phyloP scores from a whole-genome alignment of 2,797 vertebrate species.

The Capromys pilorides region DNA sequence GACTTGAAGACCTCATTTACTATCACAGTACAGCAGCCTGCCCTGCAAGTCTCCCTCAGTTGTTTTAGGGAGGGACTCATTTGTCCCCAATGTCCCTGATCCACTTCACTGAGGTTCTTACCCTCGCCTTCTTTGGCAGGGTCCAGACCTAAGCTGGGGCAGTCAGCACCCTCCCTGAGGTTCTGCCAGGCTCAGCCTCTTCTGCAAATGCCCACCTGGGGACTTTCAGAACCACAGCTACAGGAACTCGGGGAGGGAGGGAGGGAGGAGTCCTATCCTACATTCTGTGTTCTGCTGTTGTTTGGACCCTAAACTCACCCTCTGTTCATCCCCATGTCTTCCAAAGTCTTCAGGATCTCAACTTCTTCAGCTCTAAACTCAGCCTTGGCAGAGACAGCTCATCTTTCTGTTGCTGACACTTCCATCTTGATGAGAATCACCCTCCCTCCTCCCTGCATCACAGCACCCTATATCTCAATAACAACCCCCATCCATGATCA shows the following conservation, averaged over 20 bases:
- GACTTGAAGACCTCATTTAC: neutral
- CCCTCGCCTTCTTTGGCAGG: neutral
- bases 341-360: neutral
- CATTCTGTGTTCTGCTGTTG: neutral
- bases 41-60: neutral
- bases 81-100: neutral
- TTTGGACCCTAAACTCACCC: neutral
- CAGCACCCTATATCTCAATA: accelerated
- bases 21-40: neutral
- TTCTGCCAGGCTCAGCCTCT: neutral
- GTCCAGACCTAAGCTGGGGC: no score
- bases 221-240: neutral
- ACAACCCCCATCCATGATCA: neutral
- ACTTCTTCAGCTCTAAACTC: neutral
- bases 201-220: neutral
- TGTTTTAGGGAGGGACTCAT: neutral
- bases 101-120: neutral
- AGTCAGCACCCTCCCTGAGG: neutral
- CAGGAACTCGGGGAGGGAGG: neutral
- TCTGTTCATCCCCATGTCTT: neutral
- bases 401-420: neutral
- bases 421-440: neutral
- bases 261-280: neutral
- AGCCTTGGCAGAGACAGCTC: neutral
- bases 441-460: neutral